Evolutionary conservation across 2,797 vertebrate genomes (phyloP), one percentile per base, ranked within the genome.

Genomic region (Aselliscus stoliczkanus): DNA sequence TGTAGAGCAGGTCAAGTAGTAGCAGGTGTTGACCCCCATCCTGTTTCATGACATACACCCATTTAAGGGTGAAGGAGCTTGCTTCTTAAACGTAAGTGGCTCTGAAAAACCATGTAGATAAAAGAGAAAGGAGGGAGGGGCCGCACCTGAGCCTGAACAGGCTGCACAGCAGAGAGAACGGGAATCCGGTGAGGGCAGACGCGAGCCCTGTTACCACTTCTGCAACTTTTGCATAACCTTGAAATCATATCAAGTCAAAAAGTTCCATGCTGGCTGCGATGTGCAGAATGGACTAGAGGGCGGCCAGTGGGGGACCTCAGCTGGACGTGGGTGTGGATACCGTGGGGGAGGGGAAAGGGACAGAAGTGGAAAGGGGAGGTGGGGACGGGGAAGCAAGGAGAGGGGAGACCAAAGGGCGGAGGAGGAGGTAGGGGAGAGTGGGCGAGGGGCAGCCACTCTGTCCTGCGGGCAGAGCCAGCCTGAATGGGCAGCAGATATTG

Each of bases 351-450:
- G 0, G 20, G 14, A 14, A 50, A 14, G 34, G 34, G 14, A 0
- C 0, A 29, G 39, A 60, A 12, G 54, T 18, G 0, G 20, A 13
- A 18, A 58, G 14, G 34, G 34, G 14, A 0, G 0, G 23, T 0
- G 1, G 7, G 42, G 20, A 2, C 23, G 37, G 37, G 20, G 52
- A 4, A 1, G 34, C 10, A 4, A 42, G 56, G 54, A 4, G 14
- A 11, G 15, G 12, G 3, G 52, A 1, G 8, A 0, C 23, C 10
- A 17, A 12, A 27, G 58, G 3, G 10, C 4, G 44, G 17, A 4
- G 2, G 39, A 11, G 31, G 34, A 0, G 25, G 9, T 18, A 5
- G 2, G 5, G 44, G 23, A 9, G 11, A 12, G 27, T 0, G 0
- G 11, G 21, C 56, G 12, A 18, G 34, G 62, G 62, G 44, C 34